phyloP scores from a whole-genome alignment of 2,113 vertebrate genomes.

The Todiramphus saurophagus region DNA sequence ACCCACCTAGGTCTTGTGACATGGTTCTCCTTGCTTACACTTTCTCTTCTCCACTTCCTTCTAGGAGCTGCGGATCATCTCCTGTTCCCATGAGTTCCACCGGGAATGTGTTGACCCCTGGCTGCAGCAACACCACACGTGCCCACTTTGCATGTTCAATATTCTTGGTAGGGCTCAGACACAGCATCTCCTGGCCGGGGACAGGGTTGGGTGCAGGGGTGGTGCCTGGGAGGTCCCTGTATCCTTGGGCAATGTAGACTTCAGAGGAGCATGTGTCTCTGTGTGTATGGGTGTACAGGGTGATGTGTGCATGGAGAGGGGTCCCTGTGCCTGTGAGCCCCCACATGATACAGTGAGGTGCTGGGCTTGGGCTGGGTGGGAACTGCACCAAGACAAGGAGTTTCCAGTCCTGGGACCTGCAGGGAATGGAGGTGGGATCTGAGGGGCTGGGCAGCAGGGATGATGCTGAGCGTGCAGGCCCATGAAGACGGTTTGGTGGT shows the following conservation, averaged over 20 bases:
- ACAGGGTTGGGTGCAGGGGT: neutral
- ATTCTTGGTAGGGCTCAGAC: conserved; percentile 87
- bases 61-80: conserved; percentile 94
- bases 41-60: neutral
- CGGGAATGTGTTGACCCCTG: conserved; percentile 95
- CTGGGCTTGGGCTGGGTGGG: neutral
- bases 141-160: conserved; percentile 98
- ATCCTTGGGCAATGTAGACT: neutral
- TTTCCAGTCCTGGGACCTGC: neutral
- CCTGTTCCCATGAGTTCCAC: conserved; percentile 95
- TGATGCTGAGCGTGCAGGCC: neutral
- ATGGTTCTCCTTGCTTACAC: neutral
- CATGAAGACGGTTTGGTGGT: neutral
- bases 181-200: neutral
- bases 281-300: rapidly evolving
- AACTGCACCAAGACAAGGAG: neutral
- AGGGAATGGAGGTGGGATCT: neutral
- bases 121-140: conserved; percentile 93
- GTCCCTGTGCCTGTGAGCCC: neutral
- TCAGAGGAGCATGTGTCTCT: neutral
- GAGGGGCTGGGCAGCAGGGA: rapidly evolving
- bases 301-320: neutral
- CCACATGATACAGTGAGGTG: rapidly evolving
- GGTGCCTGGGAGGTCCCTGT: neutral
- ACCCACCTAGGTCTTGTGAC: neutral